Base-by-base conservation (phyloP, 2,113 vertebrate species). In the Lasiurus cinereus region DNA sequence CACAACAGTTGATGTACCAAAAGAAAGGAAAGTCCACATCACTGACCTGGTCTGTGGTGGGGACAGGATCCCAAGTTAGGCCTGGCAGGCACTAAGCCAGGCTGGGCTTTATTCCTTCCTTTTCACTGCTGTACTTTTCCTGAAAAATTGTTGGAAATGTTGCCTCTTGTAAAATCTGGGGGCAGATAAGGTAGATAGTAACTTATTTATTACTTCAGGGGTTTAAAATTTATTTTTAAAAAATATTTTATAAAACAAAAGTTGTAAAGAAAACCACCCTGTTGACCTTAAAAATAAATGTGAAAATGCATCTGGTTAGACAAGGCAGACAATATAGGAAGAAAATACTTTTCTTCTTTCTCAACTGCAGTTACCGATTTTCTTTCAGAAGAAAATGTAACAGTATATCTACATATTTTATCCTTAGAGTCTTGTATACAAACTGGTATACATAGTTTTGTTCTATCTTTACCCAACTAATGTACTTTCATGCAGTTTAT, bases 151-250 rank as follows among this genome's bases (percentile, higher is more conserved):
- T 43, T 76, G 88, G 46, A 52, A 83, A 52, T 7, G 29, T 1
- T 76, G 43, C 10, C 29, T 56, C 16, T 1, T 92, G 31, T 36
- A 6, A 78, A 73, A 72, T 39, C 33, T 48, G 8, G 16, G 36
- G 46, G 16, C 0, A 18, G 62, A 5, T 72, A 46, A 72, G 10
- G 31, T 29, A 77, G 76, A 69, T 11, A 50, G 27, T 90, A 89
- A 39, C 31, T 70, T 19, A 29, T 72, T 86, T 70, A n/a, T 72
- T 54, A 50, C 8, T 54, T 69, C 0, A 50, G 27, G 12, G 27
- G 54, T 94, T 79, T 91, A 79, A 52, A 92, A 76, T 70, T 76
- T 19, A 84, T 31, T 48, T 95, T 90, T n/a, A 16, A n/a, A n/a
- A 31, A 46, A n/a, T 54, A 67, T 80, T 94, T 87, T 67, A 24